Evolutionary conservation across 2,888 invertebrate genomes (phyloP).

Genomic region (Caenorhabditis becei): DNA sequence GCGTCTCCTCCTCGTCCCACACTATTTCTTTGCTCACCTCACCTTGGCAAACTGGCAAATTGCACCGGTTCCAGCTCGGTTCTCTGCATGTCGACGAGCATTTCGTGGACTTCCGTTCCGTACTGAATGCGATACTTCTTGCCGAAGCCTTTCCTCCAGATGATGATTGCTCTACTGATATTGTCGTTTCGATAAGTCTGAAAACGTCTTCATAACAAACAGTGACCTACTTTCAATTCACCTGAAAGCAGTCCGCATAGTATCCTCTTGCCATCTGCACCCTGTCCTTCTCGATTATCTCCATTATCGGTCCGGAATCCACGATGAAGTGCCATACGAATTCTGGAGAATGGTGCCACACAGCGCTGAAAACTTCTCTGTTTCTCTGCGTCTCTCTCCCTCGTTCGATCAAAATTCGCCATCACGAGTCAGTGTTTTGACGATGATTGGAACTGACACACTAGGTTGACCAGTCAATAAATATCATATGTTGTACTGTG

Average conservation of each 20-base stretch:
- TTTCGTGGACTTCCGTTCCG: conserved; percentile 57
- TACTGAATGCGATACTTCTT: conserved; percentile 62
- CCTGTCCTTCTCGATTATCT: conserved; percentile 61
- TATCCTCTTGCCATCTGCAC: conserved; percentile 64
- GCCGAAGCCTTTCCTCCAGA: conserved; percentile 74
- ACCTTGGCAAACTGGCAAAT: conserved; percentile 59
- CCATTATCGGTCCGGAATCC: conserved; percentile 60
- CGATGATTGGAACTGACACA: conserved; percentile 37
- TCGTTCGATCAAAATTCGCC: conserved; percentile 21
- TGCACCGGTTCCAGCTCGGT: conserved; percentile 51
- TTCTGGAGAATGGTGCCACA: conserved; percentile 63
- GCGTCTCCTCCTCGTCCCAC: conserved; percentile 19
- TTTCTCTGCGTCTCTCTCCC: not conserved
- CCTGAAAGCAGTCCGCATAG: conserved; percentile 70
- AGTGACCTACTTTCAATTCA: conserved; percentile 4
- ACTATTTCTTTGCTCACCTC: conserved; percentile 38
- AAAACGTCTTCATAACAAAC: not conserved
- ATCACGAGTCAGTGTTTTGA: conserved; percentile 32
- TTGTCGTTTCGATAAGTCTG: conserved; percentile 58
- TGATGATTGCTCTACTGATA: conserved; percentile 59
- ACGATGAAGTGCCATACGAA: conserved; percentile 69
- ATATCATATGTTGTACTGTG: conserved; percentile 9
- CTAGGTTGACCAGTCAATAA: conserved; percentile 51
- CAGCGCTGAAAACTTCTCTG: conserved; percentile 57
- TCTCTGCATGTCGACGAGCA: conserved; percentile 56